These are phyloP conservation scores for Chironex yamaguchii DNA, from an alignment of 30 jellyfish, hydroid and myxozoan genomes.

Conservation along the genomic window DNA sequence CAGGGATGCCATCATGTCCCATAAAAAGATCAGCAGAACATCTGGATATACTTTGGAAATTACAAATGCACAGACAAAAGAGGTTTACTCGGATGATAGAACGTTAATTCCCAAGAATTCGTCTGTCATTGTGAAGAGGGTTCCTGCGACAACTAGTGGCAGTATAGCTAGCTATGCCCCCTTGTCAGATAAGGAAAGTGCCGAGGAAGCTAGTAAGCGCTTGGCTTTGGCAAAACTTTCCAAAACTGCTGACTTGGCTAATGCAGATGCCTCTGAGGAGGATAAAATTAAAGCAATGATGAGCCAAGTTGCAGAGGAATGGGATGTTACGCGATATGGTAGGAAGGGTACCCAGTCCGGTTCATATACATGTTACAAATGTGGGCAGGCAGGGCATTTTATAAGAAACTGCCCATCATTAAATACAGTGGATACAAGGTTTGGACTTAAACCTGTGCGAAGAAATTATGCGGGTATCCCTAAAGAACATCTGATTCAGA, in stretches of 20 bases:
- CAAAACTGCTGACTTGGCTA: slow-evolving; percentile 95
- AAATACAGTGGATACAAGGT: not conserved
- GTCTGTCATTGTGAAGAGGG: slow-evolving; percentile 95
- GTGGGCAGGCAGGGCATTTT: slow-evolving; percentile 97
- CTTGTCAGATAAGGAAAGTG: not conserved
- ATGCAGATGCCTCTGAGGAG: slow-evolving; percentile 96
- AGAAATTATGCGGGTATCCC: slow-evolving; percentile 26
- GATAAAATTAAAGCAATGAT: slow-evolving; percentile 96
- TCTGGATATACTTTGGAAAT: slow-evolving; percentile 97
- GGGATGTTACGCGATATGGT: slow-evolving; percentile 80
- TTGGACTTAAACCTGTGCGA: not conserved
- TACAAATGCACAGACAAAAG: slow-evolving; percentile 94
- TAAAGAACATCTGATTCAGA: not conserved
- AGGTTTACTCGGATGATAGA: slow-evolving; percentile 59
- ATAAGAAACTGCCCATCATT: slow-evolving; percentile 93
- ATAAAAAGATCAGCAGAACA: slow-evolving; percentile 89
- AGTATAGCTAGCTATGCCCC: slow-evolving; percentile 49
- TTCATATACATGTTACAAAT: slow-evolving; percentile 82
- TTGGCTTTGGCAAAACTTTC: not conserved
- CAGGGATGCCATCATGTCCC: slow-evolving; percentile 90
- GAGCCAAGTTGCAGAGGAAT: slow-evolving; percentile 86
- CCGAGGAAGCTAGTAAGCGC: not conserved
- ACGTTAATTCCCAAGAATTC: slow-evolving; percentile 83
- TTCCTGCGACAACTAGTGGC: slow-evolving; percentile 92
- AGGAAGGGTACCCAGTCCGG: slow-evolving; percentile 71